These are phyloP conservation scores for Porites lobata DNA, from an alignment of 92 coral and sea anemone species.

Conservation along the genomic window DNA sequence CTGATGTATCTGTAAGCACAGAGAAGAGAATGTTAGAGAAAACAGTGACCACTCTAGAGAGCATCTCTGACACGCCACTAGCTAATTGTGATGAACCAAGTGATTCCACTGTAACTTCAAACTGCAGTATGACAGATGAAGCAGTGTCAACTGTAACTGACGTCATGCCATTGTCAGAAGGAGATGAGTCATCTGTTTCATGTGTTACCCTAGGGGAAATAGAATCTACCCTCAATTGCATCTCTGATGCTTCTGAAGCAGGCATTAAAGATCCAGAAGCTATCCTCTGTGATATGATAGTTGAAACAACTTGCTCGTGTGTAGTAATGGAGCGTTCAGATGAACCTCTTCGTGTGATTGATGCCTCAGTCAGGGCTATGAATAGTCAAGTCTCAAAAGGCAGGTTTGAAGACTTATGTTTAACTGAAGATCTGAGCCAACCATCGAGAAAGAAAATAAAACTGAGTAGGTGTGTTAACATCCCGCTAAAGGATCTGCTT, in stretches of 20 bases:
- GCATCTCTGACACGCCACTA: neutral
- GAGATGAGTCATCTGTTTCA: neutral
- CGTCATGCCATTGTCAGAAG: neutral
- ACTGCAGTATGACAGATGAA: neutral
- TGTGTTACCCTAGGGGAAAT: neutral
- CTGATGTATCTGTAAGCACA: neutral
- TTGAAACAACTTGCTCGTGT: neutral
- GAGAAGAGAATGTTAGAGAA: neutral
- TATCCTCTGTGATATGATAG: neutral
- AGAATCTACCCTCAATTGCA: neutral
- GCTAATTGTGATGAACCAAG: neutral
- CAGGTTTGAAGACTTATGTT: neutral
- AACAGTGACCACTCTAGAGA: neutral
- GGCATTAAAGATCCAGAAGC: neutral
- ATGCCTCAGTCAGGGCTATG: neutral
- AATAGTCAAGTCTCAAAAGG: neutral
- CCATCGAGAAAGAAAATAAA: constrained; percentile 24
- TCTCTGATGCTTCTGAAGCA: neutral
- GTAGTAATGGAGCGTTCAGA: neutral
- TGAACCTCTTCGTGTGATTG: neutral
- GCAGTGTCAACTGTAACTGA: neutral
- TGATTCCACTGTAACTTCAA: neutral
- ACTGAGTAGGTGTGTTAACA: neutral
- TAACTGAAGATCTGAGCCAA: neutral
- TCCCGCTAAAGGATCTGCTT: constrained; percentile 3